Base-by-base conservation (phyloP, 2,797 vertebrate species). In the Somateria mollissima region DNA sequence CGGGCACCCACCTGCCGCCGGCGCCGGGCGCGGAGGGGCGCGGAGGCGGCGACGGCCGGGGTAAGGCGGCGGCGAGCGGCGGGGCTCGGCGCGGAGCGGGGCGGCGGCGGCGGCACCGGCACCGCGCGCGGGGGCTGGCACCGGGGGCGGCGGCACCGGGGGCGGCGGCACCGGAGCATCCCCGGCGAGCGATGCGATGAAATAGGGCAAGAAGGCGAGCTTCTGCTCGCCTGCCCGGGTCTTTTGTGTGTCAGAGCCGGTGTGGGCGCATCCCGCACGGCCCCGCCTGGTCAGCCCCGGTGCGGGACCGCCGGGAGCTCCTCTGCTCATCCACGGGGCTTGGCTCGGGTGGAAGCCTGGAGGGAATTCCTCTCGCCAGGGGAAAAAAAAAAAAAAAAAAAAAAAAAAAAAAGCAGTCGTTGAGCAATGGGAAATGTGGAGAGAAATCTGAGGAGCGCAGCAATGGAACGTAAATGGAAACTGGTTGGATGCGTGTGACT, bases 1-100 rank as follows among this genome's bases (percentile, higher is more conserved):
- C 84, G 79, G 84, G 92, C 92, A 84, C 92, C 88, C 92, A 93
- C 92, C 91, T 93, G 91, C 90, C 61, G 77, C 90, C 87, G 90
- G 24, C 83, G 84, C 37, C 84, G 91, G 91, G 75, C 70, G 84
- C 70, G 58, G 86, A 80, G 73, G 69, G 74, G 84, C 49, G 74
- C 80, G 71, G 39, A 54, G 77, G 8, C 54, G 70, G 62, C 37
- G 71, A 65, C 36, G 72, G 83, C 21, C 57, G 57, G n/a, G 57
- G 57, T 58, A 36, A 47, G 77, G 8, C 54, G 70, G 61, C 19
- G 43, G 65, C 20, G 54, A 19, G 72, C n/a, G 57, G 58, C 73
- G 8, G 71, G 28, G 84, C 49, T 51, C 30, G 24, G 51, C 28
- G 30, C 86, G 47, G 71, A 60, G 86, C 58, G 85, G 69, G 13